These are phyloP conservation scores for Liolophura sinensis DNA, from an alignment of 1,140 invertebrate genomes.

Conservation along the genomic window DNA sequence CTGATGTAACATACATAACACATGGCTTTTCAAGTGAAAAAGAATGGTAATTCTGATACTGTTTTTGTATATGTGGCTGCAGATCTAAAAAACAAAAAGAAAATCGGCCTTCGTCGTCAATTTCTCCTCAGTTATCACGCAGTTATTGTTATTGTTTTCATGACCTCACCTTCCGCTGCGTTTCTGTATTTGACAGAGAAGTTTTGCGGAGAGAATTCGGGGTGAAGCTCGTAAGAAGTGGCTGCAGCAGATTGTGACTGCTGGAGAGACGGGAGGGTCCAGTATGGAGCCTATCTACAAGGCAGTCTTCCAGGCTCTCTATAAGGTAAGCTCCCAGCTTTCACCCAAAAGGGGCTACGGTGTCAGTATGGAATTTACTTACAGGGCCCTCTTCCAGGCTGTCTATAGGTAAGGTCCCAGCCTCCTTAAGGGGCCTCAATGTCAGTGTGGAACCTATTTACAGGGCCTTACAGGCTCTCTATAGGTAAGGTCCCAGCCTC, in stretches of 20 bases:
- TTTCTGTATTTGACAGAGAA: slow-evolving; percentile 36
- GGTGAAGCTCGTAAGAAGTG: slow-evolving; percentile 59
- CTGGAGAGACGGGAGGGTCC: slow-evolving; percentile 50
- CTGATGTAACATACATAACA: no score
- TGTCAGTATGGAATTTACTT: slow-evolving; percentile 54
- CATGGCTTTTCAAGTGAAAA: no score
- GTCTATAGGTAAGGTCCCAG: slow-evolving; percentile 52
- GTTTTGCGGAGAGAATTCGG: slow-evolving; percentile 52
- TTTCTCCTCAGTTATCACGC: no score
- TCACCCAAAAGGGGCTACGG: slow-evolving; percentile 15
- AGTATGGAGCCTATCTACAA: slow-evolving; percentile 56
- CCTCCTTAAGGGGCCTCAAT: no score
- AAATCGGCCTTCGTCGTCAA: no score
- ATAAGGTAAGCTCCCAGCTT: slow-evolving; percentile 46
- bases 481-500: no score
- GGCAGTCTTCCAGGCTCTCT: slow-evolving; percentile 54
- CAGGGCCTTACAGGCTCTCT: slow-evolving; percentile 53
- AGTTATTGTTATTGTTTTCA: background rate
- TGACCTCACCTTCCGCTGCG: background rate
- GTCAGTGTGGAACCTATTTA: slow-evolving; percentile 56
- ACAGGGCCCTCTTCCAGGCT: slow-evolving; percentile 54
- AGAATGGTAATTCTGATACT: no score
- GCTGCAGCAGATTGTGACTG: slow-evolving; percentile 50
- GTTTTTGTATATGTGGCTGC: no score
- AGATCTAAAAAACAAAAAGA: no score